These are phyloP conservation scores for Drosophila nigromelanica DNA, from an alignment of 1,140 invertebrate species.

Conservation along the genomic window DNA sequence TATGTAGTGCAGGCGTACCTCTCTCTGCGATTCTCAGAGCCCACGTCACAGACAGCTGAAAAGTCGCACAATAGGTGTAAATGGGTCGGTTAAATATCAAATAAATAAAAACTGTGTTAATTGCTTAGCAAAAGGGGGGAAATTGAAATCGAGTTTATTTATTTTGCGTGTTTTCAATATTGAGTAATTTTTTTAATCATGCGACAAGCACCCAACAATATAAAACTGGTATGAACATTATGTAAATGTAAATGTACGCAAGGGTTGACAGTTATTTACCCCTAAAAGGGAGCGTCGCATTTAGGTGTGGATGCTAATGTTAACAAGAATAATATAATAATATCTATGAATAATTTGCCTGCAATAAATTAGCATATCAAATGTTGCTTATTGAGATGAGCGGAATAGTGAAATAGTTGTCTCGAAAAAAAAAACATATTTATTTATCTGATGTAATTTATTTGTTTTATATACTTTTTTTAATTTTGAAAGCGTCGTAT, in stretches of 20 bases:
- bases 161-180: constrained; percentile 57
- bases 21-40: constrained; percentile 9
- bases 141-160: constrained; percentile 37
- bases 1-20: constrained; percentile 4
- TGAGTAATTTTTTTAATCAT: constrained; percentile 68
- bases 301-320: constrained; percentile 5
- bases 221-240: constrained; percentile 23
- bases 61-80: constrained; percentile 50
- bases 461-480: no score
- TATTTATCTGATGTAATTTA: no score
- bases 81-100: constrained; percentile 51
- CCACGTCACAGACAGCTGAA: background rate
- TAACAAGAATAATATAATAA: background rate
- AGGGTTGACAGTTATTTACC: background rate
- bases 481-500: no score
- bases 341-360: background rate
- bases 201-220: constrained; percentile 36
- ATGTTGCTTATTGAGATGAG: background rate
- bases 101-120: constrained; percentile 65
- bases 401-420: no score
- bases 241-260: constrained; percentile 43
- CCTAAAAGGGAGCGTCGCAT: constrained; percentile 6
- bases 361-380: background rate
- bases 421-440: no score
- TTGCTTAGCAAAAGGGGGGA: constrained; percentile 29